A percentile compares a stretch with the other conserved stretches of the same genome.
Evolutionary conservation across 2,113 vertebrate species (phyloP).

Genomic region (Macroglossus sobrinus): DNA sequence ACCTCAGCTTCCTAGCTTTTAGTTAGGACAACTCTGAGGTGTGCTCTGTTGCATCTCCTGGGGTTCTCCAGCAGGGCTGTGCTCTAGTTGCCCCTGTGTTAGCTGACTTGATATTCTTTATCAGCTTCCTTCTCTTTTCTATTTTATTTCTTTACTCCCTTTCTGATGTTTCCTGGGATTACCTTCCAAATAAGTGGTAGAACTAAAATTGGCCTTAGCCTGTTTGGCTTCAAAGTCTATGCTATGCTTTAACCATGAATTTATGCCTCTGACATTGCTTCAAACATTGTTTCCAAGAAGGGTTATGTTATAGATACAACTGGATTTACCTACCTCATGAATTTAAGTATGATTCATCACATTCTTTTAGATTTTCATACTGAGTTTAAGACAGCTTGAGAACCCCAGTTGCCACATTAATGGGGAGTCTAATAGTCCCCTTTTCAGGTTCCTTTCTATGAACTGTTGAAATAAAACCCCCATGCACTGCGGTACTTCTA

Average conservation of each 20-base stretch:
- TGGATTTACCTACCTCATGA: neutral
- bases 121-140: neutral
- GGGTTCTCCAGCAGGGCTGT: neutral
- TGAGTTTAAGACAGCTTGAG: neutral
- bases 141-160: neutral
- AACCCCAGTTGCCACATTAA: neutral
- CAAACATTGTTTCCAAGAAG: neutral
- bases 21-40: neutral
- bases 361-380: neutral
- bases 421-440: neutral
- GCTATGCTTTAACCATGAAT: neutral
- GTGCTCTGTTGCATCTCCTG: neutral
- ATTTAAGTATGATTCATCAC: neutral
- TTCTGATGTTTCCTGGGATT: neutral
- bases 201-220: neutral
- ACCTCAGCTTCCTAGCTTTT: neutral
- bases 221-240: neutral
- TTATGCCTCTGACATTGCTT: neutral
- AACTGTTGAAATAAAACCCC: neutral
- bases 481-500: neutral
- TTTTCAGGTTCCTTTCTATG: neutral
- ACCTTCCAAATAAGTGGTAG: neutral
- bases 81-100: fast-evolving
- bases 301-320: neutral
- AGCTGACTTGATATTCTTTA: neutral